Percentiles rank a stretch among this genome's conserved stretches.
phyloP scores from a whole-genome alignment of 2,797 vertebrate species.

The Psittacula derbiana region DNA sequence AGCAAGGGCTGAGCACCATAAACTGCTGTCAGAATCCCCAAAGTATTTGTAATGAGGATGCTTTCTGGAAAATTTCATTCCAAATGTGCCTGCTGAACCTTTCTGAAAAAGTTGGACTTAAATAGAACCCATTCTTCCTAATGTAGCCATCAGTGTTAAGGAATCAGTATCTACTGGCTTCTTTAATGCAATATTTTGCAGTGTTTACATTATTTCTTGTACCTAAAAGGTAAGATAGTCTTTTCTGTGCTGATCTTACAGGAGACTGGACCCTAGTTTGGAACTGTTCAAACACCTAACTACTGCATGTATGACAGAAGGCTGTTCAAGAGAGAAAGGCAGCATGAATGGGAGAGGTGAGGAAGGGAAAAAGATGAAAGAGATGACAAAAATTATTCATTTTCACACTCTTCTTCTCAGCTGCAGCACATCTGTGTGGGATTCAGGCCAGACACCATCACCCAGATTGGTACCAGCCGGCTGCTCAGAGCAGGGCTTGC shows the following conservation, averaged over 20 bases:
- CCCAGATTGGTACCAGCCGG: not conserved
- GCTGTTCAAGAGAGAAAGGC: not conserved
- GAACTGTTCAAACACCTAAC: not conserved
- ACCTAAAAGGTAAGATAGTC: not conserved
- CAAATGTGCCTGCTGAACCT: not conserved
- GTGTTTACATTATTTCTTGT: not conserved
- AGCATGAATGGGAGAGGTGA: not conserved
- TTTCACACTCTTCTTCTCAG: not conserved
- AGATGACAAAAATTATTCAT: not conserved
- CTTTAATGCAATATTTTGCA: not conserved
- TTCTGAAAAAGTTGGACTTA: not conserved
- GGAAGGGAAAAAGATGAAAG: not conserved
- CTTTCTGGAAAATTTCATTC: not conserved
- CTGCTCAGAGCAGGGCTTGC: not conserved
- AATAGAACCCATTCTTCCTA: not conserved
- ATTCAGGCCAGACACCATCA: not conserved
- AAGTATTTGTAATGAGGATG: rapidly evolving
- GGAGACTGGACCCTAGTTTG: not conserved
- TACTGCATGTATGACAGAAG: not conserved
- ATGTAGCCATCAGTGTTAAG: not conserved
- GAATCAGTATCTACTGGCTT: not conserved
- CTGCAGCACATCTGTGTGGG: not conserved
- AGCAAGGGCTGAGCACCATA: not conserved
- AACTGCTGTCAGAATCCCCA: not conserved
- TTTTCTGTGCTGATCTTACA: not conserved